Conservation (phyloP, 2,888 invertebrate species). For the Tachystola acroxantha region DNA sequence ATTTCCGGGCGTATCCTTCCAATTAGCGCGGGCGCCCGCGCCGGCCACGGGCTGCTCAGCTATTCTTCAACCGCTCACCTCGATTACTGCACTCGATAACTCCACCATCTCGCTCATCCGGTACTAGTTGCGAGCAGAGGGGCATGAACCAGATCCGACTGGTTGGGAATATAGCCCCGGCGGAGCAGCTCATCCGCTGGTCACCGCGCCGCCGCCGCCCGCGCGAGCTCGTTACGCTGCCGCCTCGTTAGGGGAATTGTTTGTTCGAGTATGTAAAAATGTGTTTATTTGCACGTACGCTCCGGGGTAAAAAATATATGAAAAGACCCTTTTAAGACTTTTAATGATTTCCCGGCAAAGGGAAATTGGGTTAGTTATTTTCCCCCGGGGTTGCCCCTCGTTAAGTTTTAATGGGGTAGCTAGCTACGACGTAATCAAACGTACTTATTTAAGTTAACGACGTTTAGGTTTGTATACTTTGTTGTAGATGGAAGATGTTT, state of each 20-base stretch:
- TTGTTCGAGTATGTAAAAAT: constrained; percentile 79
- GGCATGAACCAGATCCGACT: too few relatives aligned
- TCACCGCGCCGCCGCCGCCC: constrained; percentile 23
- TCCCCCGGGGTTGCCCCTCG: constrained; percentile 76
- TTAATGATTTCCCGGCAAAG: constrained; percentile 79
- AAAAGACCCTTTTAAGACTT: constrained; percentile 79
- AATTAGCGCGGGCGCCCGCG: constrained; percentile 49
- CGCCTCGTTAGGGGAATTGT: constrained; percentile 76
- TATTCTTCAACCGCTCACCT: neutral
- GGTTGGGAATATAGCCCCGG: neutral
- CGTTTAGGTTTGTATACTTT: constrained; percentile 64
- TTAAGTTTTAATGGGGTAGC: constrained; percentile 79
- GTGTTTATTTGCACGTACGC: constrained; percentile 79
- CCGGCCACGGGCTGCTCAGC: constrained; percentile 12
- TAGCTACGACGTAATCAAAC: constrained; percentile 76
- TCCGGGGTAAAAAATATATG: constrained; percentile 73
- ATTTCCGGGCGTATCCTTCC: constrained; percentile 67
- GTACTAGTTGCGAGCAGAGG: neutral
- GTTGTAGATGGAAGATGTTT: constrained; percentile 61
- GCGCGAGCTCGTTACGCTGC: constrained; percentile 66
- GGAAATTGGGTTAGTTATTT: constrained; percentile 79
- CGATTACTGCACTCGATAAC: constrained; percentile 1
- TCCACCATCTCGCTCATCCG: neutral
- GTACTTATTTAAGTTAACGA: constrained; percentile 76
- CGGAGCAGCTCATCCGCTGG: constrained; percentile 5